phyloP scores from a whole-genome alignment of 2,888 invertebrate species.

The Ophraella communa region DNA sequence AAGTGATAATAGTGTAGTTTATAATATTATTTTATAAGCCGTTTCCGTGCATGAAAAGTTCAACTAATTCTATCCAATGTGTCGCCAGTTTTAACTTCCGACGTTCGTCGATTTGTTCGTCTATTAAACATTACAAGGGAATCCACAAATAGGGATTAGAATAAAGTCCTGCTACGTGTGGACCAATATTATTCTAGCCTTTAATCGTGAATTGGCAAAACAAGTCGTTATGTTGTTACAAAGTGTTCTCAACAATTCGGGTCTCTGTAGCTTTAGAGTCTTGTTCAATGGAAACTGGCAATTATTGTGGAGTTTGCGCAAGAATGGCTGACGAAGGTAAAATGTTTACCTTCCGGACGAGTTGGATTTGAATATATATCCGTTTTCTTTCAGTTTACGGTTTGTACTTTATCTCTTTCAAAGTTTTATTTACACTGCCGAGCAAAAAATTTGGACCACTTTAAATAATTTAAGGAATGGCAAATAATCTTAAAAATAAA shows the following conservation, averaged over 20 bases:
- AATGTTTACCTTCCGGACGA: background rate
- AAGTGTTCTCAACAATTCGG: slow-evolving; percentile 17
- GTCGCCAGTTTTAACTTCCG: background rate
- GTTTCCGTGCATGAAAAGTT: background rate
- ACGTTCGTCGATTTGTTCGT: background rate
- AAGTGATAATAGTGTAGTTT: no score
- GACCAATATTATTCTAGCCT: slow-evolving; percentile 35
- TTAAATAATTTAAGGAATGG: no score
- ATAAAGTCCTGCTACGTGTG: slow-evolving; percentile 15
- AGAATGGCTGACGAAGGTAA: background rate
- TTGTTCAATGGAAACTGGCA: slow-evolving; percentile 28
- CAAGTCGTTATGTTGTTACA: slow-evolving; percentile 28
- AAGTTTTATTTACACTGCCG: no score
- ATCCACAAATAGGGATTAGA: slow-evolving; percentile 9
- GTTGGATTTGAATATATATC: background rate
- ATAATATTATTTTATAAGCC: no score
- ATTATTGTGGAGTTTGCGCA: slow-evolving; percentile 17
- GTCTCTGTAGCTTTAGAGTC: slow-evolving; percentile 13
- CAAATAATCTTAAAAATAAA: no score
- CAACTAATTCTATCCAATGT: background rate
- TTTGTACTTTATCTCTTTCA: background rate
- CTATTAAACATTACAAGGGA: slow-evolving; percentile 6
- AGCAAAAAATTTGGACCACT: no score
- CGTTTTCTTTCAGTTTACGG: background rate
- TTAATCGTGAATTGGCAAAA: slow-evolving; percentile 34